phyloP scores from a whole-genome alignment of 2,888 invertebrate genomes.

The Clivina fossor region DNA sequence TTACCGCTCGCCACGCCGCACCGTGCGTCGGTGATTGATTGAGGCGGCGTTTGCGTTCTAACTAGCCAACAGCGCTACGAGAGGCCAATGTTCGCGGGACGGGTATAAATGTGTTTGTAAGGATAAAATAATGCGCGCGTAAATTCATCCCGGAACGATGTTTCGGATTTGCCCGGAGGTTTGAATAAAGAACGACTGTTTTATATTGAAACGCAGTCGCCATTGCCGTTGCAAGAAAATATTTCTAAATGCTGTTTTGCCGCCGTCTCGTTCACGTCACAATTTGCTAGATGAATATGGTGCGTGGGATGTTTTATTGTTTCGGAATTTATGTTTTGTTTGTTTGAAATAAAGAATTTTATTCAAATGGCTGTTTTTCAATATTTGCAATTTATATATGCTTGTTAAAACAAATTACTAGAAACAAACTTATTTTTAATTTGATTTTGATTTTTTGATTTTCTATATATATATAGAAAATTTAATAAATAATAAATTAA shows the following conservation, averaged over 20 bases:
- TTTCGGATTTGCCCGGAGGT: conserved; percentile 28
- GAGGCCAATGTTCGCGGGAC: conserved; percentile 24
- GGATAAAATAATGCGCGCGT: conserved; percentile 33
- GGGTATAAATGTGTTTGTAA: conserved; percentile 33
- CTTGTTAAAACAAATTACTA: no score
- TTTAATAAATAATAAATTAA: no score
- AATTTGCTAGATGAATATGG: background rate
- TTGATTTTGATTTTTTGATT: no score
- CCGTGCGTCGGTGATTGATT: conserved; percentile 26
- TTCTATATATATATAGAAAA: no score
- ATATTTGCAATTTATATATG: no score
- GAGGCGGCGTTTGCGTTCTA: conserved; percentile 14
- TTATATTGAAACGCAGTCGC: conserved; percentile 32
- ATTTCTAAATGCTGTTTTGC: conserved; percentile 16
- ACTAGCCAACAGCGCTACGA: conserved; percentile 7
- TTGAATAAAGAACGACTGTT: conserved; percentile 31
- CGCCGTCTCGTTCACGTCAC: background rate
- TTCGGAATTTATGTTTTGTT: conserved; percentile 32
- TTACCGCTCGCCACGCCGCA: conserved; percentile 13
- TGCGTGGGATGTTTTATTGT: conserved; percentile 22
- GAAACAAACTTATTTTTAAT: no score
- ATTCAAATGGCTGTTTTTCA: no score
- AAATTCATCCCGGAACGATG: conserved; percentile 33
- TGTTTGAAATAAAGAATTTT: no score
- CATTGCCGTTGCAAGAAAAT: no score